Evolutionary conservation across 2,113 vertebrate species (phyloP), one percentile per base, ranked within the genome.

Genomic region (Lota lota): DNA sequence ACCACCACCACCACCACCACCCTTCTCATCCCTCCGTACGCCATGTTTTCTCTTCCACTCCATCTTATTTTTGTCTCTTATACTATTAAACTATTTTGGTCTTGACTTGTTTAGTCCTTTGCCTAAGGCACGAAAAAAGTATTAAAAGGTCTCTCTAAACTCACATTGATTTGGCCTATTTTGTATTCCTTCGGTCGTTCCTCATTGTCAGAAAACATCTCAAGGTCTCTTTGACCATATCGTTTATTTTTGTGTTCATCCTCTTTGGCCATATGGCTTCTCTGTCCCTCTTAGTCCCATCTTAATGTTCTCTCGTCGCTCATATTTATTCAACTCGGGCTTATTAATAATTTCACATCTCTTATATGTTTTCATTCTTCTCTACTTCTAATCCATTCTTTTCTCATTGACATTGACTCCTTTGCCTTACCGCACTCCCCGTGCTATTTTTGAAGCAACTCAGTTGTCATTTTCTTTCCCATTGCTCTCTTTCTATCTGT

Each of bases 361-460:
- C 40, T 47, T 47, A 47, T 47, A 47, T 10, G 40, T 7, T 47
- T 1, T 47, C 40, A 47, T 11, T 47, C 40, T 47, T 10, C 7
- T 11, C 40, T 47, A 1, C 40, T 14, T 18, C 51, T 11, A 53
- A 2, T 53, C 51, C 15, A 56, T 17, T 18, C 53, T 14, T 56
- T 3, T 56, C 53, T 17, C 50, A 15, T 53, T 53, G 50, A n/a
- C 53, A 64, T 60, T 67, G 58, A n/a, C 47, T 68, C 64, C 58
- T 72, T 24, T 67, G 47, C 47, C 53, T 66, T 62, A 60, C 64
- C 20, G 10, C 20, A 6, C n/a, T 15, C 6, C 63, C 61, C 40
- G 68, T 75, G 75, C 77, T 67, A 51, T 72, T 78, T 73, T 72
- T 69, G 18, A 70, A 72, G 70, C 73, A 82, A 78, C 78, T 82